Percentiles rank a stretch among this genome's conserved stretches.
phyloP scores from a whole-genome alignment of 2,113 vertebrate species.

The Cranoglanis bouderius region DNA sequence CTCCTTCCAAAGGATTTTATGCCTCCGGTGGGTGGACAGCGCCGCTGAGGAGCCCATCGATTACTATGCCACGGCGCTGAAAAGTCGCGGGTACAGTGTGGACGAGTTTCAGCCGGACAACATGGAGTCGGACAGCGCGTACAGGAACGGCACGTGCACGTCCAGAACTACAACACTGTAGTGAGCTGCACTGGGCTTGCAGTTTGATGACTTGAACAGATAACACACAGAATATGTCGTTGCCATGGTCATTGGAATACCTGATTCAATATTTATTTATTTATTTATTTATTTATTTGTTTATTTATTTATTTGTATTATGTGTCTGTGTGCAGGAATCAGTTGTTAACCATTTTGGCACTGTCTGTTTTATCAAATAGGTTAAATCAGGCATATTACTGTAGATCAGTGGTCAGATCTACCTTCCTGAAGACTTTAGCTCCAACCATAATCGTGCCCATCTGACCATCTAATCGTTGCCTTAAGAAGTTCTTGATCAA shows the following conservation, averaged over 20 bases:
- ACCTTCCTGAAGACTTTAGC: too few species aligned
- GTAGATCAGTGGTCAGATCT: background rate
- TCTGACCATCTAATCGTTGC: too few species aligned
- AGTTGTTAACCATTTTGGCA: background rate
- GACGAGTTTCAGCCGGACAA: constrained; percentile 85
- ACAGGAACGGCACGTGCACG: constrained; percentile 85
- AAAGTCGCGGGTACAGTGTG: constrained; percentile 86
- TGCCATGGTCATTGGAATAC: constrained; percentile 12
- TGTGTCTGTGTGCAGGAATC: background rate
- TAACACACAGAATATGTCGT: background rate
- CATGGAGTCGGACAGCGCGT: constrained; percentile 79
- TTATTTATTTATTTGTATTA: background rate
- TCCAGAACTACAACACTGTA: constrained; percentile 76
- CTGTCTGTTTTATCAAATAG: background rate
- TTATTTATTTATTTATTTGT: constrained; percentile 1
- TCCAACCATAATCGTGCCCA: too few species aligned
- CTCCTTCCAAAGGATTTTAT: constrained; percentile 87
- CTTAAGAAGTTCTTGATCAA: too few species aligned
- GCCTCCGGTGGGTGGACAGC: constrained; percentile 88
- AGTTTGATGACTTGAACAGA: constrained; percentile 16
- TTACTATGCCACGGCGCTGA: constrained; percentile 88
- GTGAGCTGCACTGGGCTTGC: background rate
- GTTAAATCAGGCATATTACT: background rate
- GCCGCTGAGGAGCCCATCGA: constrained; percentile 86
- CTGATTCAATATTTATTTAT: background rate